Percentiles rank a stretch among this genome's conserved stretches.
Evolutionary conservation across 2,888 invertebrate genomes (phyloP).

Genomic region (Aphodius granarius): DNA sequence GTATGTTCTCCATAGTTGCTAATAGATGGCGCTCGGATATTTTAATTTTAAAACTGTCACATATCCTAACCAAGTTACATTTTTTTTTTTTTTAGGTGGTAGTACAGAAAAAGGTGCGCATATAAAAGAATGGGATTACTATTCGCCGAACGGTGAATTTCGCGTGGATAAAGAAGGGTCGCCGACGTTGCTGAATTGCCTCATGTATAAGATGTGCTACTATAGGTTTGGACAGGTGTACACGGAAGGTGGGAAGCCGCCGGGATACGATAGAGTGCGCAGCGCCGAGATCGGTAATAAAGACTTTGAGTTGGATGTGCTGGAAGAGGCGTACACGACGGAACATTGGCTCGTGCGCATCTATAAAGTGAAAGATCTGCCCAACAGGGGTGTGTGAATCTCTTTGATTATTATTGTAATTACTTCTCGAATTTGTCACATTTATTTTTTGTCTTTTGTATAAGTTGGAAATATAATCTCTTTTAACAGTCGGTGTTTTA

Average conservation of each 20-base stretch:
- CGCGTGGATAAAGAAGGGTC: slow-evolving; percentile 95
- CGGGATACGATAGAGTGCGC: slow-evolving; percentile 95
- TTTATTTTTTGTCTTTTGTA: slow-evolving; percentile 8
- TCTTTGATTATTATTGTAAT: neutral
- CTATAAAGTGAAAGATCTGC: slow-evolving; percentile 94
- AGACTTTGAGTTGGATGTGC: slow-evolving; percentile 94
- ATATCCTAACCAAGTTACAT: too few relatives aligned
- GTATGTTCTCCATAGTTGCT: neutral
- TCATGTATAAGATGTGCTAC: slow-evolving; percentile 99
- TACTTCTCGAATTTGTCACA: neutral
- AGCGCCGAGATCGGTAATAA: slow-evolving; percentile 99
- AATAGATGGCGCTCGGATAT: too few relatives aligned
- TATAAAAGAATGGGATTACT: slow-evolving; percentile 96
- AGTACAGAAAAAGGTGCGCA: slow-evolving; percentile 93
- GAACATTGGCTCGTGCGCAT: slow-evolving; percentile 99
- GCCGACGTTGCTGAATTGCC: slow-evolving; percentile 86
- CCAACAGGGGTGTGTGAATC: slow-evolving; percentile 73
- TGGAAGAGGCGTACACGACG: slow-evolving; percentile 99
- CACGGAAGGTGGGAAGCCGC: slow-evolving; percentile 93
- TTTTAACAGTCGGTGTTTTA: neutral
- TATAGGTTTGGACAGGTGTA: slow-evolving; percentile 96
- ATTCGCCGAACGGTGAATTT: slow-evolving; percentile 94
- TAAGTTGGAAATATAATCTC: slow-evolving; percentile 4
- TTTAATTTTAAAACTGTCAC: too few relatives aligned
- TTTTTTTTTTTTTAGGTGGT: slow-evolving; percentile 64